Evolutionary conservation across 1,140 invertebrate genomes (phyloP).

Genomic region (Alviniconcha marisindica): DNA sequence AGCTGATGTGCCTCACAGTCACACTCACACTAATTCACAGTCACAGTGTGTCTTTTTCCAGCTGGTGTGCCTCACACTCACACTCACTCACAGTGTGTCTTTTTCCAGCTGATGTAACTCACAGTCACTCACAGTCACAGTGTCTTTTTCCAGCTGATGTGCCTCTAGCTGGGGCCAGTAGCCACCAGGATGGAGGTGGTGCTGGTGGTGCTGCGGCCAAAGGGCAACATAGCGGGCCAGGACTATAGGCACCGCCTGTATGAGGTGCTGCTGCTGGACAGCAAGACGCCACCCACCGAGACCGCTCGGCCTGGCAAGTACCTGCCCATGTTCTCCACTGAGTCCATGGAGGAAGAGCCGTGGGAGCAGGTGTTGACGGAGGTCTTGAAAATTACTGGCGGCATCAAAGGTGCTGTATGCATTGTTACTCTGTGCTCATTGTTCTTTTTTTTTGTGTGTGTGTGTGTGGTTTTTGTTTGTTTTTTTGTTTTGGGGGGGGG

Average conservation of each 20-base stretch:
- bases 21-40: no score
- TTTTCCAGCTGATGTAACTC: no score
- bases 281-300: conserved; percentile 54
- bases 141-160: no score
- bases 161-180: no score
- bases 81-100: no score
- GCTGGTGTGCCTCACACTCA: no score
- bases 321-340: conserved; percentile 61
- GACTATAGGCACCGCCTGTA: conserved; percentile 61
- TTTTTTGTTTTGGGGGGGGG: no score
- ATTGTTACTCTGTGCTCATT: no score
- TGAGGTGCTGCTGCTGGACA: conserved; percentile 65
- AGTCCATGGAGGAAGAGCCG: conserved; percentile 55
- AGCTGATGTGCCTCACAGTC: no score
- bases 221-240: conserved; percentile 48
- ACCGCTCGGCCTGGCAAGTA: conserved; percentile 54
- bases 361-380: conserved; percentile 60
- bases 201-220: conserved; percentile 63
- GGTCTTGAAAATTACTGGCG: conserved; percentile 60
- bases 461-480: not conserved
- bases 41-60: no score
- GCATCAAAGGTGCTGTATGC: conserved; percentile 68
- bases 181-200: conserved; percentile 62
- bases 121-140: no score
- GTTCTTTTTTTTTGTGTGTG: not conserved